These are phyloP conservation scores for Luscinia luscinia DNA, from an alignment of 2,797 vertebrate species.

Conservation along the genomic window DNA sequence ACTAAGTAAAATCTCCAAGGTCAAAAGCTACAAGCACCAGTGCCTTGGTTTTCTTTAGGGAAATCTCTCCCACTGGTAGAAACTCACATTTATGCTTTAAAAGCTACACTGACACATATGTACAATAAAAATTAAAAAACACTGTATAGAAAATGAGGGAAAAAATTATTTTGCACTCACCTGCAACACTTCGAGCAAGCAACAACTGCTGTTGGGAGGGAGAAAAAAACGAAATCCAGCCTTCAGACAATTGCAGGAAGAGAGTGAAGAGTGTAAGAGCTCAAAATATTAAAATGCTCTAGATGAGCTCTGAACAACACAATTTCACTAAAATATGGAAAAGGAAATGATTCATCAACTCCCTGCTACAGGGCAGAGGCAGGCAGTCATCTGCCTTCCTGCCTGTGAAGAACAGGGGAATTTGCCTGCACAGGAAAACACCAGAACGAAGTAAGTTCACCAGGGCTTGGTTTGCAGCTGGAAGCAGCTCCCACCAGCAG, in stretches of 20 bases:
- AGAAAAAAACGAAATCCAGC: background rate
- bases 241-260: slow-evolving; percentile 45
- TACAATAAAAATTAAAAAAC: background rate
- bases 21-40: background rate
- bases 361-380: background rate
- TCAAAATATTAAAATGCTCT: background rate
- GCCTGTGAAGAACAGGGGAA: background rate
- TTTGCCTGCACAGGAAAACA: background rate
- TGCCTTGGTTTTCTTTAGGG: background rate
- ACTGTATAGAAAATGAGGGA: background rate
- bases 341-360: slow-evolving; percentile 41
- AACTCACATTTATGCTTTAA: background rate
- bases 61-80: background rate
- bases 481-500: background rate
- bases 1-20: background rate
- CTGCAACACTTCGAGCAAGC: background rate
- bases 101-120: background rate
- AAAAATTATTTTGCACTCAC: background rate
- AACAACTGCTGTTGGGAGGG: background rate
- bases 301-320: background rate
- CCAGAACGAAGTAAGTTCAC: rapidly evolving
- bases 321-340: background rate
- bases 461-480: background rate
- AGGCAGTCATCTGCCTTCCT: slow-evolving; percentile 13
- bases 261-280: background rate